Evolutionary conservation across 1,140 invertebrate genomes (phyloP), one percentile per base, ranked within the genome.

Genomic region (Drusus annulatus): DNA sequence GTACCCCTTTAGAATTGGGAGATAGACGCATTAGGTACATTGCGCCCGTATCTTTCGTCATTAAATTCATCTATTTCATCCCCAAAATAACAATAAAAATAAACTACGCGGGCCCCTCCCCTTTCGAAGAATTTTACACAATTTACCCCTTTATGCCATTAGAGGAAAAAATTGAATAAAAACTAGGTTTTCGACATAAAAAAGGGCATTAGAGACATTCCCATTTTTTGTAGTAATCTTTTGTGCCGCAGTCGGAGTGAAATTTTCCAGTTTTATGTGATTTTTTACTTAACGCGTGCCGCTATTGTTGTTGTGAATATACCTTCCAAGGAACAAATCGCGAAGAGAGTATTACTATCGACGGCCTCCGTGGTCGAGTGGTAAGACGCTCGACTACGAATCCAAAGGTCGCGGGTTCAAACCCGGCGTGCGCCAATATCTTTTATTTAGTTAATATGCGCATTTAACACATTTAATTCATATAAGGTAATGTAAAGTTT

Each of bases 181-280:
- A 76, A 75, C 28, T 51, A 52, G 36, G n/a, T 51, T 71, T 71
- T 52, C 52, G n/a, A 71, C 23, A 16, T 71, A 51, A 71, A 71
- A 71, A 71, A 31, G 21, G 25, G 77, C 51, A 36, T 36, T 74
- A 74, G 79, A 80, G 36, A 56, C 21, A 58, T 73, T 36, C 16
- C 17, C 16, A 13, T 68, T 54, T 69, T 56, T 25, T 56, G 28
- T 19, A 50, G 25, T 21, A 63, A 74, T 73, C 56, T 50, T 45
- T 65, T 51, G 62, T 68, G 68, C 36, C 16, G 76, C 69, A 71
- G 80, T 81, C 52, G 58, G 52, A 78, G 78, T 81, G 68, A 81
- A 81, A 81, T 62, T 81, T 81, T 81, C 80, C 80, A 81, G 73
- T 81, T 81, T 81, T 78, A 81, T 71, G 80, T 75, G 65, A 77